These are phyloP conservation scores for Aphaenogaster floridana DNA, from an alignment of 1,140 invertebrate genomes.

Conservation along the genomic window DNA sequence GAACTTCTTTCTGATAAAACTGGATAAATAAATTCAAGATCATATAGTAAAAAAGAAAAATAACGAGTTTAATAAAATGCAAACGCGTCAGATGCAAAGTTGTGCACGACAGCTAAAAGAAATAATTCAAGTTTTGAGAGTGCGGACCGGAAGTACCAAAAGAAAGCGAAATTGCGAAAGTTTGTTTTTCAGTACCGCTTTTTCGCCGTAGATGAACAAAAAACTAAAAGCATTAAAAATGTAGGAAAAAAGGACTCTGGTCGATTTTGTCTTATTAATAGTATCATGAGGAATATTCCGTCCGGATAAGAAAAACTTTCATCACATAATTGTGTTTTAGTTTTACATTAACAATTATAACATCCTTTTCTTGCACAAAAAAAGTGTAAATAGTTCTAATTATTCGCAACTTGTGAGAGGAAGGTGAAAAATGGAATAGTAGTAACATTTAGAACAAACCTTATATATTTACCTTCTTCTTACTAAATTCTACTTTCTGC, in stretches of 20 bases:
- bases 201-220: background rate
- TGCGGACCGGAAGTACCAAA: background rate
- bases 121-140: conserved; percentile 20
- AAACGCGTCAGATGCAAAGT: background rate
- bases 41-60: background rate
- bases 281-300: background rate
- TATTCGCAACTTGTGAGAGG: background rate
- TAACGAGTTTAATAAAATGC: background rate
- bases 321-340: background rate
- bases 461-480: conserved; percentile 11
- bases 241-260: background rate
- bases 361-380: background rate
- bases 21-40: background rate
- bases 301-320: background rate
- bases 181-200: background rate
- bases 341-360: background rate
- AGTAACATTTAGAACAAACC: background rate
- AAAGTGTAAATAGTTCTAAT: background rate
- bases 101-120: background rate
- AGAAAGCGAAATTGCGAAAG: conserved; percentile 11
- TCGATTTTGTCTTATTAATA: conserved; percentile 20
- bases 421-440: background rate
- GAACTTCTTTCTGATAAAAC: background rate
- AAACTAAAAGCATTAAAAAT: background rate
- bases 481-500: conserved; percentile 5